Percentiles rank a stretch among this genome's conserved stretches.
Evolutionary conservation across 1,140 invertebrate genomes (phyloP).

Genomic region (Megalopta genalis): DNA sequence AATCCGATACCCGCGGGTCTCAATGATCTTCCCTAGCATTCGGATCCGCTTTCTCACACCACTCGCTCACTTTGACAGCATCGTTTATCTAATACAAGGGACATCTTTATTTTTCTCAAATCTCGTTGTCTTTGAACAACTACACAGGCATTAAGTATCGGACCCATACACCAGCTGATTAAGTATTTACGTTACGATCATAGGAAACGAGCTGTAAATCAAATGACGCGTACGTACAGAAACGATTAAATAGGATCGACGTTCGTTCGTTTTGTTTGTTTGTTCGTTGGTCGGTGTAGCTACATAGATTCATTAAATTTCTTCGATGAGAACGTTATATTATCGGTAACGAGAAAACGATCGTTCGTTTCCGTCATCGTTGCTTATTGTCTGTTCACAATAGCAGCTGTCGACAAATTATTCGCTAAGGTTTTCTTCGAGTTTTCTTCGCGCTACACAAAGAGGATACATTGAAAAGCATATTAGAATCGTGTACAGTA

Average conservation of each 20-base stretch:
- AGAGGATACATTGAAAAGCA: conserved; percentile 12
- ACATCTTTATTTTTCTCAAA: conserved; percentile 47
- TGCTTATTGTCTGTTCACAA: conserved; percentile 80
- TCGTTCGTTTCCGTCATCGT: conserved; percentile 43
- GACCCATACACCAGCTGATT: conserved; percentile 79
- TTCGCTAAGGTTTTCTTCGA: conserved; percentile 37
- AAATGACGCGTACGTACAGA: not conserved
- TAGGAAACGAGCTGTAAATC: conserved; percentile 2
- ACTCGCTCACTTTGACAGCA: not conserved
- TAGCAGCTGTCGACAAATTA: conserved; percentile 76
- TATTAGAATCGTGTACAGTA: not conserved
- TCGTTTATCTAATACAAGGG: conserved; percentile 10
- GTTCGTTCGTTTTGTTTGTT: not conserved
- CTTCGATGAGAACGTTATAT: conserved; percentile 13
- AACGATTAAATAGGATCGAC: not conserved
- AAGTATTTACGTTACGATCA: conserved; percentile 65
- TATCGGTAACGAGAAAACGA: conserved; percentile 37
- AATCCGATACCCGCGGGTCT: not conserved
- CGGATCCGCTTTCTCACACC: not conserved
- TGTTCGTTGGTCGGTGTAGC: not conserved
- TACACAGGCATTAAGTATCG: conserved; percentile 72
- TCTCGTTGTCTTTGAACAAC: conserved; percentile 57
- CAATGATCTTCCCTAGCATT: not conserved
- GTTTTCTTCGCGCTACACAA: conserved; percentile 11
- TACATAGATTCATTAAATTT: conserved; percentile 1